phyloP scores from a whole-genome alignment of 2,888 invertebrate genomes.

The Drymonia ruficornis region DNA sequence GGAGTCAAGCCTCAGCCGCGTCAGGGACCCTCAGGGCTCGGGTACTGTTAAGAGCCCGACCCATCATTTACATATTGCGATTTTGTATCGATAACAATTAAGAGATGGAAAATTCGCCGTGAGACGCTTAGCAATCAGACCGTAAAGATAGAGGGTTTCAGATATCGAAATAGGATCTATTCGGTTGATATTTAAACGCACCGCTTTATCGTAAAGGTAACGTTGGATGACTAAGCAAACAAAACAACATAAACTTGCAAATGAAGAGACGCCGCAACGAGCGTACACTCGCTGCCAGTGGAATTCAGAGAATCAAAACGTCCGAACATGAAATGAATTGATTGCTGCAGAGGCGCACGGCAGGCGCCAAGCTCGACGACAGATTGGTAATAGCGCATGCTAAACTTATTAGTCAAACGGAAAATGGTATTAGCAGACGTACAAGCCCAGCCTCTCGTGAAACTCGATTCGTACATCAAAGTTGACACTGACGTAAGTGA shows the following conservation, averaged over 20 bases:
- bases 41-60: conserved; percentile 54
- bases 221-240: conserved; percentile 54
- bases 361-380: conserved; percentile 68
- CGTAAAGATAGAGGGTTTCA: conserved; percentile 27
- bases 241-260: conserved; percentile 69
- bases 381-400: conserved; percentile 83
- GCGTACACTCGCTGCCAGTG: conserved; percentile 58
- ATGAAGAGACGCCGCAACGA: conserved; percentile 72
- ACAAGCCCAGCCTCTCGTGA: conserved; percentile 63
- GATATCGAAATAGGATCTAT: conserved; percentile 27
- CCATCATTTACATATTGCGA: conserved; percentile 78
- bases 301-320: conserved; percentile 79
- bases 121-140: conserved; percentile 46
- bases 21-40: conserved; percentile 52
- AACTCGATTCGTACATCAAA: conserved; percentile 76
- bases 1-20: conserved; percentile 59
- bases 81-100: conserved; percentile 76
- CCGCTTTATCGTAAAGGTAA: conserved; percentile 44
- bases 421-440: conserved; percentile 81
- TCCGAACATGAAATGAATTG: conserved; percentile 80
- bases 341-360: conserved; percentile 74
- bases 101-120: conserved; percentile 57
- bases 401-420: conserved; percentile 84
- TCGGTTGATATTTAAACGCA: conserved; percentile 33
- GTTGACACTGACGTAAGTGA: conserved; percentile 78